Percentiles rank a stretch among this genome's conserved stretches.
Conservation (phyloP, 2,113 vertebrate species). For the Gadus chalcogrammus region DNA sequence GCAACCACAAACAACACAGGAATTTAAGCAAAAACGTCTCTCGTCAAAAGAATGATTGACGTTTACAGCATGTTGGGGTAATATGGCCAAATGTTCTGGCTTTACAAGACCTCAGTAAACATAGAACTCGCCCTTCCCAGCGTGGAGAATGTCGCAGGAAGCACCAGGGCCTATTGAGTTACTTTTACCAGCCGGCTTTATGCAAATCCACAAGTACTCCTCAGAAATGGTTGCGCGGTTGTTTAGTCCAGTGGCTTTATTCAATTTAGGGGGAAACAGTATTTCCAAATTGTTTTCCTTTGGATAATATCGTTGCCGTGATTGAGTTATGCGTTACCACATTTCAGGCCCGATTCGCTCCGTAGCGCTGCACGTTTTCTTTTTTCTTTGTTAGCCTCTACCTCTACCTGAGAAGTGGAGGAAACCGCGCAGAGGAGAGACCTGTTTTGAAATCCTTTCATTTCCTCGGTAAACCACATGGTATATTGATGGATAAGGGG, state of each 20-base stretch:
- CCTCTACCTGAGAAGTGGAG: slow-evolving; percentile 54
- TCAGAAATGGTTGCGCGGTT: slow-evolving; percentile 47
- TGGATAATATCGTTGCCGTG: slow-evolving; percentile 53
- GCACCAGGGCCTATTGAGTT: slow-evolving; percentile 54
- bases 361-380: slow-evolving; percentile 27
- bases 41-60: too few relatives aligned
- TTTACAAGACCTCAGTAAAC: too few relatives aligned
- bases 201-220: slow-evolving; percentile 45
- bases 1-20: too few relatives aligned
- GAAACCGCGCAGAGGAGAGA: slow-evolving; percentile 37
- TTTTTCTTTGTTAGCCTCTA: slow-evolving; percentile 13
- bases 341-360: slow-evolving; percentile 52
- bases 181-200: slow-evolving; percentile 37
- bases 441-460: slow-evolving; percentile 62
- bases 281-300: slow-evolving; percentile 50
- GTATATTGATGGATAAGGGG: slow-evolving; percentile 59
- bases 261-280: slow-evolving; percentile 48
- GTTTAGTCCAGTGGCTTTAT: slow-evolving; percentile 51
- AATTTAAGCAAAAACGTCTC: too few relatives aligned
- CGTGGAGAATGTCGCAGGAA: slow-evolving; percentile 49
- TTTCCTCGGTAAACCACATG: slow-evolving; percentile 64
- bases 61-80: too few relatives aligned
- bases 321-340: slow-evolving; percentile 58
- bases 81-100: too few relatives aligned
- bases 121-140: slow-evolving; percentile 43